Percentiles rank a stretch among this genome's conserved stretches.
Conservation (phyloP, 2,113 vertebrate genomes). For the Leuciscus idus region DNA sequence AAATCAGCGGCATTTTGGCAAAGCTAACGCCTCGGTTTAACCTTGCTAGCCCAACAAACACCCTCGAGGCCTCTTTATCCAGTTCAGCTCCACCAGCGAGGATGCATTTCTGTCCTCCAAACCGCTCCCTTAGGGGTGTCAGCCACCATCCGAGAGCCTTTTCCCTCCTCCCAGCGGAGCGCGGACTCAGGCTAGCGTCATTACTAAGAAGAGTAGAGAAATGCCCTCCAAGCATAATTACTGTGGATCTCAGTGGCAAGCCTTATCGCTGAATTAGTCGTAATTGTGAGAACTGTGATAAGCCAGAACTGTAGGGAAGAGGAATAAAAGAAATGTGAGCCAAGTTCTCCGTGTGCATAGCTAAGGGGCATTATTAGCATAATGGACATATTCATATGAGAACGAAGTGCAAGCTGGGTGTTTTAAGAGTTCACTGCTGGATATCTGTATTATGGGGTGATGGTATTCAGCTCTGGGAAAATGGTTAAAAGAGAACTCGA, state of each 20-base stretch:
- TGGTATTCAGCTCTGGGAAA: conserved; percentile 4
- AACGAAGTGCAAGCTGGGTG: conserved; percentile 47
- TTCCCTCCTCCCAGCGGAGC: not conserved
- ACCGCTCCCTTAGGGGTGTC: conserved; percentile 38
- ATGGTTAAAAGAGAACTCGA: not conserved
- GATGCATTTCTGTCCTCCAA: conserved; percentile 52
- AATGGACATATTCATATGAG: conserved; percentile 65
- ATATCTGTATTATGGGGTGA: conserved; percentile 44
- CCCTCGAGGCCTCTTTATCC: conserved; percentile 17
- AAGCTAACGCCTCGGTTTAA: conserved; percentile 17
- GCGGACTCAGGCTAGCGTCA: not conserved
- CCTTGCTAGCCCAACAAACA: not conserved
- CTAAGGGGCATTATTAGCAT: conserved; percentile 64
- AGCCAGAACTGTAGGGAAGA: conserved; percentile 52
- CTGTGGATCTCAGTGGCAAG: conserved; percentile 68
- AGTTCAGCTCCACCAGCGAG: conserved; percentile 44
- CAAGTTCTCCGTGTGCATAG: conserved; percentile 17
- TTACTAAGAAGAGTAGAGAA: conserved; percentile 56
- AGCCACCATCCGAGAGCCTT: not conserved
- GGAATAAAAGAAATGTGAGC: conserved; percentile 36
- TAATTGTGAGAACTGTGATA: conserved; percentile 76
- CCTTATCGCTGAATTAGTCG: conserved; percentile 70
- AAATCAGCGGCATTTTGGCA: not conserved
- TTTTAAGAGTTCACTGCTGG: conserved; percentile 43
- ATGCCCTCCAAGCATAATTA: conserved; percentile 75